phyloP scores from a whole-genome alignment of 2,797 vertebrate species.

The Centropyge bicolor region DNA sequence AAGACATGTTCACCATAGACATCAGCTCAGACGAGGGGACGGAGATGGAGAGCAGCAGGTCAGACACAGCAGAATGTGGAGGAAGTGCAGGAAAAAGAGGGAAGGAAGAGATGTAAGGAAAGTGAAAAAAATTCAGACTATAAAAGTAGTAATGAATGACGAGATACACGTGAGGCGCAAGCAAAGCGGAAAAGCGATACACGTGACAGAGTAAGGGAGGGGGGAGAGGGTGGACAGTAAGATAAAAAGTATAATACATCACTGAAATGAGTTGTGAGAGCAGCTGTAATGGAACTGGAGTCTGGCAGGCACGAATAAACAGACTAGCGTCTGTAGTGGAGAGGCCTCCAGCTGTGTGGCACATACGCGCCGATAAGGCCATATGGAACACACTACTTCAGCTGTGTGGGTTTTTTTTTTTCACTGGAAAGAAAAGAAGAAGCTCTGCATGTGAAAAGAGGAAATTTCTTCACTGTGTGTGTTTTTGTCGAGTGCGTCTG shows the following conservation, averaged over 20 bases:
- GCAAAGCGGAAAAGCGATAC: conserved; percentile 7
- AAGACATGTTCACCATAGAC: conserved; percentile 95
- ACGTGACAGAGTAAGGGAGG: conserved; percentile 13
- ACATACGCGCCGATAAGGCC: conserved; percentile 16
- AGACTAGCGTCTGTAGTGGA: conserved; percentile 9
- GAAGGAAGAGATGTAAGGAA: not conserved
- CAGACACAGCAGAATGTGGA: not conserved
- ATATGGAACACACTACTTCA: conserved; percentile 28
- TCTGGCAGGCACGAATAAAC: conserved; percentile 39
- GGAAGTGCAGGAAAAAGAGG: not conserved
- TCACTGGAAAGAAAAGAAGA: not conserved
- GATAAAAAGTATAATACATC: conserved; percentile 40
- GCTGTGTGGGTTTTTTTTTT: not conserved
- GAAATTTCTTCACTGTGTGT: not conserved
- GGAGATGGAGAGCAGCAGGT: conserved; percentile 76
- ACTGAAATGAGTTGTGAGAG: conserved; percentile 38
- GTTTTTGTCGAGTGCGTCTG: not conserved
- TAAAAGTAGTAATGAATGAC: not conserved
- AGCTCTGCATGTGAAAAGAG: conserved; percentile 18
- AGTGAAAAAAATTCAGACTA: not conserved
- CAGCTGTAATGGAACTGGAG: conserved; percentile 46
- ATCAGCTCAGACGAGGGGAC: conserved; percentile 92
- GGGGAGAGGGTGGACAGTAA: not conserved
- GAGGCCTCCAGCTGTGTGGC: conserved; percentile 32
- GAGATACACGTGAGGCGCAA: conserved; percentile 1